phyloP scores from a whole-genome alignment of 2,113 vertebrate genomes.

The Heliornis fulica region DNA sequence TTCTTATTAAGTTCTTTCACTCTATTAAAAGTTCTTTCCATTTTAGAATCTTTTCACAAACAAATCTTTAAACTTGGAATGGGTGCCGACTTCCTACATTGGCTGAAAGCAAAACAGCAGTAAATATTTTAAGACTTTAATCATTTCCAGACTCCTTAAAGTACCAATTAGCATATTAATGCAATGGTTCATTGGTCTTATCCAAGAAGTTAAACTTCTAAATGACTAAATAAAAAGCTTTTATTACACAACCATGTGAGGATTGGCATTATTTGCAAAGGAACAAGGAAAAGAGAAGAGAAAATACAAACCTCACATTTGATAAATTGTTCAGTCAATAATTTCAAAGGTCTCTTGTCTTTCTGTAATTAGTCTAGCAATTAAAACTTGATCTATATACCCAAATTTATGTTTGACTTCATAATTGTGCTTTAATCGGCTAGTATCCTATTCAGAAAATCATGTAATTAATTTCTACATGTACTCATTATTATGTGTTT shows the following conservation, averaged over 20 bases:
- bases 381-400: slow-evolving; percentile 62
- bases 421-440: slow-evolving; percentile 28
- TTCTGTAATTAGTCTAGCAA: slow-evolving; percentile 61
- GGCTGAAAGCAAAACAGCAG: slow-evolving; percentile 21
- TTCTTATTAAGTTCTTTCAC: no score
- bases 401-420: slow-evolving; percentile 48
- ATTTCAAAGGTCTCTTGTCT: slow-evolving; percentile 60
- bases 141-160: not conserved
- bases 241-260: slow-evolving; percentile 30
- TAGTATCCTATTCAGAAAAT: slow-evolving; percentile 14
- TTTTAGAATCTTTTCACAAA: slow-evolving; percentile 3
- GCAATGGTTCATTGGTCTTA: slow-evolving; percentile 31
- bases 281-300: not conserved
- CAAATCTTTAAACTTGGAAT: not conserved
- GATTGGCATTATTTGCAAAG: not conserved
- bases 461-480: slow-evolving; percentile 24
- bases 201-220: slow-evolving; percentile 37
- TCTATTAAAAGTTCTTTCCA: not conserved
- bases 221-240: slow-evolving; percentile 34
- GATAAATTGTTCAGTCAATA: slow-evolving; percentile 53
- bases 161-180: slow-evolving; percentile 50
- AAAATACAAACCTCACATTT: not conserved
- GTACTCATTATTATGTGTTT: not conserved
- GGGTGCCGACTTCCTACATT: not conserved
- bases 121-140: slow-evolving; percentile 62